These are phyloP conservation scores for Torymus aiolomorphi DNA, from an alignment of 2,888 invertebrate species.

Conservation along the genomic window DNA sequence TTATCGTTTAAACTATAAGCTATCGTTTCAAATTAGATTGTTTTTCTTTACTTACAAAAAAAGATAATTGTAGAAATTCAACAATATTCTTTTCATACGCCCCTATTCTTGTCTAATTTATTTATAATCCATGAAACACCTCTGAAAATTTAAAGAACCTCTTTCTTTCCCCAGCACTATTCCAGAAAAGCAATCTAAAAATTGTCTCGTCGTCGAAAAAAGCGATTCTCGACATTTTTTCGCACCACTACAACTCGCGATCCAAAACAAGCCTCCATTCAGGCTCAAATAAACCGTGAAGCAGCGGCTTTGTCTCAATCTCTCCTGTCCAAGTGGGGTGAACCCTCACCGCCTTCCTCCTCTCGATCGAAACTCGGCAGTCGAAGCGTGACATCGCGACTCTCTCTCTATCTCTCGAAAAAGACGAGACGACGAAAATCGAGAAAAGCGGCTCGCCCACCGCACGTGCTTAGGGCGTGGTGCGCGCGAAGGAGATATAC, in stretches of 20 bases:
- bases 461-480: slow-evolving; percentile 73
- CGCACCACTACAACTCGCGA: too few relatives aligned
- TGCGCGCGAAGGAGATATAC: slow-evolving; percentile 75
- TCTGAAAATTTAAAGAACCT: too few relatives aligned
- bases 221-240: too few relatives aligned
- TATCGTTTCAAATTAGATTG: too few relatives aligned
- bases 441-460: slow-evolving; percentile 44
- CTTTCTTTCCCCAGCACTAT: too few relatives aligned
- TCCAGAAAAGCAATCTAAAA: too few relatives aligned
- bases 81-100: too few relatives aligned
- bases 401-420: not conserved
- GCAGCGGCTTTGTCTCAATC: not conserved
- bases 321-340: slow-evolving; percentile 9
- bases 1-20: too few relatives aligned
- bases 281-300: slow-evolving; percentile 28
- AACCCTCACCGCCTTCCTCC: not conserved
- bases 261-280: not conserved
- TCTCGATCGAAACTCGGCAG: not conserved
- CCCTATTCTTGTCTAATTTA: too few relatives aligned
- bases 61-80: too few relatives aligned
- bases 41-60: too few relatives aligned
- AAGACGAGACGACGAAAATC: slow-evolving; percentile 19
- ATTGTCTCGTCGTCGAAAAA: not conserved
- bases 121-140: too few relatives aligned
- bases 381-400: slow-evolving; percentile 21